Conservation (phyloP, 2,113 vertebrate species). For the Apteryx mantelli region DNA sequence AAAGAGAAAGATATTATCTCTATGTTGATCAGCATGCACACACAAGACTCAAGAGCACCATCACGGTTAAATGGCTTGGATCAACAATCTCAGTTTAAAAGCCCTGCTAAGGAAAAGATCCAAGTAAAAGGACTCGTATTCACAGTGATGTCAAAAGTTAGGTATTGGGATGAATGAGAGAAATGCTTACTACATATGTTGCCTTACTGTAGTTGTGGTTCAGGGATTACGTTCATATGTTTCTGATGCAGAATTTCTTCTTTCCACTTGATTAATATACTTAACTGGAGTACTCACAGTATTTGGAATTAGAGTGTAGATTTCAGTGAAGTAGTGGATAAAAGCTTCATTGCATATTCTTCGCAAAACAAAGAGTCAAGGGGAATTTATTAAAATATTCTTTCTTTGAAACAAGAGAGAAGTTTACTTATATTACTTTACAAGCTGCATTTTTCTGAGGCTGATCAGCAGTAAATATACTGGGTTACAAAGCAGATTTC, state of each 20-base stretch:
- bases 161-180: background rate
- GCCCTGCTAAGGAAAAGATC: background rate
- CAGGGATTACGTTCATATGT: background rate
- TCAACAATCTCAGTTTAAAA: background rate
- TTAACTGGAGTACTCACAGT: background rate
- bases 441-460: background rate
- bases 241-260: background rate
- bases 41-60: background rate
- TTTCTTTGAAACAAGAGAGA: background rate
- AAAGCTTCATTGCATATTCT: background rate
- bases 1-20: background rate
- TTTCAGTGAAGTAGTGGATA: background rate
- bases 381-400: background rate
- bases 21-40: background rate
- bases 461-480: background rate
- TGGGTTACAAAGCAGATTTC: background rate
- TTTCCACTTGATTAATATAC: background rate
- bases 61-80: background rate
- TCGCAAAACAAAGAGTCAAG: background rate
- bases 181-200: background rate
- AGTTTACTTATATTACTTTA: background rate
- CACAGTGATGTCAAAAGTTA: background rate
- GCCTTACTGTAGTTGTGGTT: background rate
- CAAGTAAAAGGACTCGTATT: background rate
- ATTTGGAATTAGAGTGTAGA: background rate